A percentile compares a stretch with the other conserved stretches of the same genome.
These are phyloP conservation scores for Girardinichthys multiradiatus DNA, from an alignment of 2,113 vertebrate genomes.

Conservation along the genomic window DNA sequence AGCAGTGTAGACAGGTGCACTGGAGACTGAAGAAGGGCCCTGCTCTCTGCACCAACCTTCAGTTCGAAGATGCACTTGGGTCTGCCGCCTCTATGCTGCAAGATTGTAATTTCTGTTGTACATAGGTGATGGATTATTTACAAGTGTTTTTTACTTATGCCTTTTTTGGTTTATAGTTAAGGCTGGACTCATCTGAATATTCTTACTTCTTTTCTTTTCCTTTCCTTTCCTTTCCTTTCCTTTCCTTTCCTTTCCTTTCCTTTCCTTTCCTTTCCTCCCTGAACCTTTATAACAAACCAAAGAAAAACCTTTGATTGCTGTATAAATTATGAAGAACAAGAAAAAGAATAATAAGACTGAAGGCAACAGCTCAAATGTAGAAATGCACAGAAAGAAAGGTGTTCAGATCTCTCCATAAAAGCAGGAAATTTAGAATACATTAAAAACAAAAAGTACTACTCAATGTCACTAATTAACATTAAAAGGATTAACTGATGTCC, in stretches of 20 bases:
- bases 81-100: neutral
- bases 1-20: neutral
- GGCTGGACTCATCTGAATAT: no score
- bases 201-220: neutral
- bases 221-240: no score
- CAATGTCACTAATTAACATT: no score
- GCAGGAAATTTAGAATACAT: no score
- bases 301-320: neutral
- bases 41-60: neutral
- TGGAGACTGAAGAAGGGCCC: neutral
- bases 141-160: neutral
- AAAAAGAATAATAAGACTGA: neutral
- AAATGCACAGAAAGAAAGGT: neutral
- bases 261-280: no score
- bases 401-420: neutral
- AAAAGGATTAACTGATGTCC: no score
- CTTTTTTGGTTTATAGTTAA: neutral
- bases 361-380: neutral
- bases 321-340: neutral
- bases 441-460: no score
- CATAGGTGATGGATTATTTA: neutral
- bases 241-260: no score
- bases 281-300: neutral
- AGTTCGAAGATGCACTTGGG: neutral
- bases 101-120: neutral